phyloP scores from a whole-genome alignment of 2,797 vertebrate species.

The Malurus splendens region DNA sequence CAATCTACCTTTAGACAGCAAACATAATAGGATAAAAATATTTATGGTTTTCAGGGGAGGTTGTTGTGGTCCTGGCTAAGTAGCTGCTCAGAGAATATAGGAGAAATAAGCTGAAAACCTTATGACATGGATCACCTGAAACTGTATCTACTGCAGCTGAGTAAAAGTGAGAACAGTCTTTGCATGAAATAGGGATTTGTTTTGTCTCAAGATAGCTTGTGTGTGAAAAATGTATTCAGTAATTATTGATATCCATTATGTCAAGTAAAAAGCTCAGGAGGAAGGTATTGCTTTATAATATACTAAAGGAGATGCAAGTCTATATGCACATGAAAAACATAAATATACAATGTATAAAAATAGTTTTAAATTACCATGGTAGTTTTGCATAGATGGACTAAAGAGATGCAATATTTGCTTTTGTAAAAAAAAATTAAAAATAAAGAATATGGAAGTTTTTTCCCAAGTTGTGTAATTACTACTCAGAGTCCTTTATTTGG shows the following conservation, averaged over 20 bases:
- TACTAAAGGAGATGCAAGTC: neutral
- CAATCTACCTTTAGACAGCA: neutral
- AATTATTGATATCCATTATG: neutral
- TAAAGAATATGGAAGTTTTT: neutral
- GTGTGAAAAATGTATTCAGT: neutral
- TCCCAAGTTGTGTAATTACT: neutral
- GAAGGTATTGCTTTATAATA: neutral
- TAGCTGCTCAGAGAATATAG: neutral
- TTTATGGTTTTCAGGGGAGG: neutral
- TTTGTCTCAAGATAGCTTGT: neutral
- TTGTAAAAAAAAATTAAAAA: accelerated
- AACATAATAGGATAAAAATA: neutral
- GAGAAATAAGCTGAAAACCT: neutral
- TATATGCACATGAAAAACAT: neutral
- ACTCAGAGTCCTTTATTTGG: neutral
- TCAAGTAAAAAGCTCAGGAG: neutral
- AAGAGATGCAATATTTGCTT: neutral
- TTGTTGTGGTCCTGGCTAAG: neutral
- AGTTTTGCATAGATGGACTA: neutral
- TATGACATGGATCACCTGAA: neutral
- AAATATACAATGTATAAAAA: neutral
- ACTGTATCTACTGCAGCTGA: neutral
- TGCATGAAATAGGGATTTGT: neutral
- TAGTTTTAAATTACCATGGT: neutral
- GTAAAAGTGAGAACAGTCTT: neutral